Evolutionary conservation across 1,140 invertebrate genomes (phyloP).

Genomic region (Drosophila littoralis): DNA sequence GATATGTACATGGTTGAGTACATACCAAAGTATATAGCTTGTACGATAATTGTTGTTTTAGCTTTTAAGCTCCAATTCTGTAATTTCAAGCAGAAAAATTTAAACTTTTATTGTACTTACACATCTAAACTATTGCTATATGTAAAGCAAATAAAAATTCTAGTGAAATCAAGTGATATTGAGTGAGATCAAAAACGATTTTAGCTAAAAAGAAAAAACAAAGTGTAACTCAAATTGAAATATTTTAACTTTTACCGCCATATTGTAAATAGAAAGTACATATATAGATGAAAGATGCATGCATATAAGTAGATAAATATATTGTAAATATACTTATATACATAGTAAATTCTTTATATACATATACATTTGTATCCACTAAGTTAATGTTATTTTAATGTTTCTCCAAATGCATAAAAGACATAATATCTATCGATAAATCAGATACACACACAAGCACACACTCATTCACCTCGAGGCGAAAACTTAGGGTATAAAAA

Average conservation of each 20-base stretch:
- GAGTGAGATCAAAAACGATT: slow-evolving; percentile 84
- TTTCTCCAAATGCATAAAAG: slow-evolving; percentile 71
- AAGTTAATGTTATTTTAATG: slow-evolving; percentile 61
- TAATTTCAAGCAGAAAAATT: slow-evolving; percentile 69
- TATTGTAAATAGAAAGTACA: slow-evolving; percentile 45
- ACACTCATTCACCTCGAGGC: background rate
- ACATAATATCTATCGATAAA: slow-evolving; percentile 56
- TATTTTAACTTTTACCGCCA: slow-evolving; percentile 43
- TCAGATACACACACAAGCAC: slow-evolving; percentile 6
- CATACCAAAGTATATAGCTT: slow-evolving; percentile 36
- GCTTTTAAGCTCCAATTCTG: slow-evolving; percentile 60
- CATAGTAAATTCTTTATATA: background rate
- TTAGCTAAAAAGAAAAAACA: slow-evolving; percentile 74
- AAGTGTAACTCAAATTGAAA: slow-evolving; percentile 57
- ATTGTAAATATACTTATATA: slow-evolving; percentile 39
- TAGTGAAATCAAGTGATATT: slow-evolving; percentile 84
- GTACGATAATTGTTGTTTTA: slow-evolving; percentile 76
- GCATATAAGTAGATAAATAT: slow-evolving; percentile 35
- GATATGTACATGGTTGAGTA: slow-evolving; percentile 19
- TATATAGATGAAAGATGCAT: slow-evolving; percentile 2
- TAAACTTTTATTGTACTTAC: slow-evolving; percentile 72
- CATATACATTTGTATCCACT: slow-evolving; percentile 1
- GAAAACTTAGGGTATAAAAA: background rate
- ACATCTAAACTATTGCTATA: slow-evolving; percentile 60
- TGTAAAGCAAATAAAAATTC: slow-evolving; percentile 60